Base-by-base conservation (phyloP, 2,113 vertebrate species). In the Anarhynchus alexandrinus region DNA sequence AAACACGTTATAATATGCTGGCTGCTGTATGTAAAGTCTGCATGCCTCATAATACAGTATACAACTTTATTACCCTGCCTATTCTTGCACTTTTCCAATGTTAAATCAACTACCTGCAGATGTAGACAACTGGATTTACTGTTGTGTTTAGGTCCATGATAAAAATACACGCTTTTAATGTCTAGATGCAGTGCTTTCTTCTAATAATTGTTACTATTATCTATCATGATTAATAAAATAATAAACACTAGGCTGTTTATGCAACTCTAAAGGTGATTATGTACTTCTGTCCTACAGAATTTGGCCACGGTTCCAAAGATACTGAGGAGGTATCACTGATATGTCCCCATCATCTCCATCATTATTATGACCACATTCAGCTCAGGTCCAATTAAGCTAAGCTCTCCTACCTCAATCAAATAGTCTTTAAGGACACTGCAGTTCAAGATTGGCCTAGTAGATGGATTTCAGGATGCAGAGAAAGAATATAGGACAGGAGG, bases 101-200 rank as follows among this genome's bases (percentile, higher is more conserved):
- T 88, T 93, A 92, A 93, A 96, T 22, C 77, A 64, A 93, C 30
- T 85, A 94, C 78, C 76, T 74, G 54, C 72, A 90, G 30, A 22
- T 70, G 6, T 49, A 91, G 73, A n/a, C 30, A 83, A 81, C 11
- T 25, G 45, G 11, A 92, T 74, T 57, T 61, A 73, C 34, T 52
- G 26, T 27, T 86, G 23, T 21, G 30, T 38, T 93, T 81, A 69
- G 22, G 25, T 52, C 25, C 34, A 82, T 14, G 32, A 59, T 87
- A 52, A 94, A 94, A 96, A 83, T 58, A 65, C 72, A 62, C 11
- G 20, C 43, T 83, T 92, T 88, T 71, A 32, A 51, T 72, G 57
- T 36, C 38, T 47, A 70, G 54, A 84, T 15, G n/a, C 15, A 12
- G 38, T 34, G 16, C 27, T 59, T 90, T 94, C 76, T 80, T 95